These are phyloP conservation scores for Pyrocoelia pectoralis DNA, from an alignment of 2,888 invertebrate species.

Conservation along the genomic window DNA sequence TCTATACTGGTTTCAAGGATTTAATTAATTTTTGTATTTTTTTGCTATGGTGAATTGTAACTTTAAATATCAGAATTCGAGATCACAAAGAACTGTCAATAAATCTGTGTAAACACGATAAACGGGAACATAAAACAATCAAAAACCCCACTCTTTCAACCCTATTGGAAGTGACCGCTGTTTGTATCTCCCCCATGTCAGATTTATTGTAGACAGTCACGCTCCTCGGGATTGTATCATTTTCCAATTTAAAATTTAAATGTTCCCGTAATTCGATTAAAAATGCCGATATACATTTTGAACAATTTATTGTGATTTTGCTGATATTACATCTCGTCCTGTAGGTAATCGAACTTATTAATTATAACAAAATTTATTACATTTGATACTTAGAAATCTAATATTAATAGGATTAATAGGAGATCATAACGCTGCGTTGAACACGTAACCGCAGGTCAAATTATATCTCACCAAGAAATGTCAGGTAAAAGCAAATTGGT, in stretches of 20 bases:
- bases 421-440: conserved; percentile 20
- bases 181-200: conserved; percentile 33
- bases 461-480: conserved; percentile 2
- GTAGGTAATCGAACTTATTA: neutral
- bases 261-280: conserved; percentile 41
- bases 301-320: conserved; percentile 24
- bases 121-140: conserved; percentile 40
- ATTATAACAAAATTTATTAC: conserved; percentile 35
- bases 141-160: conserved; percentile 35
- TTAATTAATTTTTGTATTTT: conserved; percentile 24
- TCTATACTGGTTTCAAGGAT: conserved; percentile 14
- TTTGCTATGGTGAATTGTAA: conserved; percentile 8
- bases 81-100: conserved; percentile 30
- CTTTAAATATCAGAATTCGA: conserved; percentile 23
- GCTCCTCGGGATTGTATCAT: conserved; percentile 41
- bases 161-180: conserved; percentile 34
- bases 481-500: conserved; percentile 4
- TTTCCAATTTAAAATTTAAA: conserved; percentile 42
- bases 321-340: neutral
- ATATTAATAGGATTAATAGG: conserved; percentile 1
- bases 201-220: conserved; percentile 42
- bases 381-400: conserved; percentile 29
- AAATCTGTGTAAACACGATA: conserved; percentile 33
- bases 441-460: conserved; percentile 13
- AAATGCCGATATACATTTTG: conserved; percentile 39